A percentile compares a stretch with the other conserved stretches of the same genome.
phyloP scores from a whole-genome alignment of 1,140 invertebrate genomes.

The Hestina assimilis region DNA sequence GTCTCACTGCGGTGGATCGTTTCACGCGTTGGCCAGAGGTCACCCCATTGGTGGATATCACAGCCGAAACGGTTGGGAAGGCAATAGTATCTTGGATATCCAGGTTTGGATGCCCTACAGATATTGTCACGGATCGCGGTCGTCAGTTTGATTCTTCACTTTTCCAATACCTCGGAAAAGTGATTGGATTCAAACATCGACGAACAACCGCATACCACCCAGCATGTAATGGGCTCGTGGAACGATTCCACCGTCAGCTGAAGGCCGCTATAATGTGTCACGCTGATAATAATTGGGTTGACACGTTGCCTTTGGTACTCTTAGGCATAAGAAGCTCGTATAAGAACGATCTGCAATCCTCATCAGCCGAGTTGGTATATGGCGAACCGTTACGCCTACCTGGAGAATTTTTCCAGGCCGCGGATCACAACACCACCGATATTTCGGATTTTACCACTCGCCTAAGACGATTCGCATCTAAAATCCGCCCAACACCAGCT shows the following conservation, averaged over 20 bases:
- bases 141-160: constrained; percentile 9
- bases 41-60: not conserved
- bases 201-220: not conserved
- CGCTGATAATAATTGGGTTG: constrained; percentile 10
- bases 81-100: constrained; percentile 5
- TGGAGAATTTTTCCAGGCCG: constrained; percentile 13
- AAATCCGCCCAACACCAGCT: constrained; percentile 19
- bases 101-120: constrained; percentile 11
- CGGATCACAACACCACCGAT: constrained; percentile 5
- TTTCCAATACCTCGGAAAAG: constrained; percentile 1
- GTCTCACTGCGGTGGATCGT: constrained; percentile 2
- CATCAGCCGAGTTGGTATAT: constrained; percentile 8
- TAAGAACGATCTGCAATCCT: constrained; percentile 1
- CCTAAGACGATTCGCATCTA: constrained; percentile 3
- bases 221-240: not conserved
- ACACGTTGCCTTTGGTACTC: constrained; percentile 15
- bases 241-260: not conserved
- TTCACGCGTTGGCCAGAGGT: constrained; percentile 9
- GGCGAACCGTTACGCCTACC: constrained; percentile 3
- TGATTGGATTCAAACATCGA: not conserved
- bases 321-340: constrained; percentile 15
- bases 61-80: not conserved
- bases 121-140: constrained; percentile 12
- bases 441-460: constrained; percentile 14
- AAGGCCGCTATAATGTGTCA: not conserved